Base-by-base conservation (phyloP, 37 sponge, comb jelly and placozoan species). In the Tethya wilhelma region DNA sequence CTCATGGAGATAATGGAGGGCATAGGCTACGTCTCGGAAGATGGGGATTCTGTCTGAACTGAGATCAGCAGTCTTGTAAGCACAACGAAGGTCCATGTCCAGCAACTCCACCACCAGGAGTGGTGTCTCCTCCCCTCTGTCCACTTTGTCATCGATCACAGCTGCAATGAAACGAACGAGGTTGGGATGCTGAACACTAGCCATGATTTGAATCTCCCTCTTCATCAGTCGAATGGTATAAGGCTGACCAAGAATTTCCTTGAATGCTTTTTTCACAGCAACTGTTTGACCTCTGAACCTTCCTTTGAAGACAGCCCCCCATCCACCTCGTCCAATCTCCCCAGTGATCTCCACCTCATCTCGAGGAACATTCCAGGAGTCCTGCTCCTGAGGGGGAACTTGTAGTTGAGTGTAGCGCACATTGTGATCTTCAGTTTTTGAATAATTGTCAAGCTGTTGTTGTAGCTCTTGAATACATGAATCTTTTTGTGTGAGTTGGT, bases 1-100 rank as follows among this genome's bases (percentile, higher is more conserved):
- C 1, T 72, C 56, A 58, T 92, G 93, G 9, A 92, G 55, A 85
- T 87, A 92, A 55, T 87, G 74, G 30, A 92, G 82, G 26, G 84
- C 93, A 49, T 56, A 62, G 63, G 88, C 86, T 32, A 84, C 72
- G 38, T 92, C 88, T 9, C 44, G 25, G 43, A 82, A 57, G 14
- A 86, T 59, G 55, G 78, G 45, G 38, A 64, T 31, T 19, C 30
- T 40, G 25, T 40, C 34, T 32, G 26, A 42, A 1, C 60, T 28
- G 0, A 91, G 22, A 3, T 17, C 29, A 0, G 44, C 66, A 32
- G 71, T 20, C 43, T 74, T 56, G 25, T 82, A 82, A 9, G 68
- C 81, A n/a, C 42, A 56, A 4, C 93, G 79, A 7, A 86, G 71
- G 65, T 79, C 76, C 34, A 71, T 69, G 39, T 92, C 87, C 82